These are phyloP conservation scores for Actias luna DNA, from an alignment of 2,888 invertebrate genomes.

Conservation along the genomic window DNA sequence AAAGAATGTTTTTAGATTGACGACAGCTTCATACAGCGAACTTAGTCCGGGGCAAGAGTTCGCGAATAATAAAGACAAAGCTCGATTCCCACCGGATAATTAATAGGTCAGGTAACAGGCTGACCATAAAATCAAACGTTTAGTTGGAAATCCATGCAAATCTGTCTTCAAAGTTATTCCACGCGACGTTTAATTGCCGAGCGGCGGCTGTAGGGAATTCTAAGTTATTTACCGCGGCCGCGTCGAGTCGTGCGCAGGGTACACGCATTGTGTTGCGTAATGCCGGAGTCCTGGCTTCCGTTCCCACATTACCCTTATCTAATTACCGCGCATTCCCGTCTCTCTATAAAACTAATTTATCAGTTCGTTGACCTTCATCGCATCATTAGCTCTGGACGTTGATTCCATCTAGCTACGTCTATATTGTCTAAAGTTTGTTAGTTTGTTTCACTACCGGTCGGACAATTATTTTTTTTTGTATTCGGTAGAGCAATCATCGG, in stretches of 20 bases:
- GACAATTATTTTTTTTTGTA: too few species aligned
- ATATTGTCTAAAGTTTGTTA: too few species aligned
- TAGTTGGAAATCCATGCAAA: slow-evolving; percentile 2
- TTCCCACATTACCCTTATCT: slow-evolving; percentile 35
- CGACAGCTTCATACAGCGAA: too few species aligned
- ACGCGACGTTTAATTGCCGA: neutral
- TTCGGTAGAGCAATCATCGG: too few species aligned
- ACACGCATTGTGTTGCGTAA: slow-evolving; percentile 16
- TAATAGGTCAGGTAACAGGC: neutral
- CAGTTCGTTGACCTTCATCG: slow-evolving; percentile 15
- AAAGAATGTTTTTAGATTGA: neutral
- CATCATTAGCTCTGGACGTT: neutral
- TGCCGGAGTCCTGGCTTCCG: slow-evolving; percentile 28
- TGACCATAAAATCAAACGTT: neutral
- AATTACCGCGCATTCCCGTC: slow-evolving; percentile 14
- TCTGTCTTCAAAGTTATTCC: neutral
- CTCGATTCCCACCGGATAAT: neutral
- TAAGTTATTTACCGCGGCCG: neutral
- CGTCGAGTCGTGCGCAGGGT: neutral
- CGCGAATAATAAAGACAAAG: neutral
- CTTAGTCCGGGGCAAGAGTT: too few species aligned
- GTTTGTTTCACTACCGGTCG: too few species aligned
- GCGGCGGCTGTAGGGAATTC: neutral
- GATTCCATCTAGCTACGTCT: neutral
- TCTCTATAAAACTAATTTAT: slow-evolving; percentile 17